Base-by-base conservation (phyloP, 2,797 vertebrate species). In the Cirrhinus molitorella region DNA sequence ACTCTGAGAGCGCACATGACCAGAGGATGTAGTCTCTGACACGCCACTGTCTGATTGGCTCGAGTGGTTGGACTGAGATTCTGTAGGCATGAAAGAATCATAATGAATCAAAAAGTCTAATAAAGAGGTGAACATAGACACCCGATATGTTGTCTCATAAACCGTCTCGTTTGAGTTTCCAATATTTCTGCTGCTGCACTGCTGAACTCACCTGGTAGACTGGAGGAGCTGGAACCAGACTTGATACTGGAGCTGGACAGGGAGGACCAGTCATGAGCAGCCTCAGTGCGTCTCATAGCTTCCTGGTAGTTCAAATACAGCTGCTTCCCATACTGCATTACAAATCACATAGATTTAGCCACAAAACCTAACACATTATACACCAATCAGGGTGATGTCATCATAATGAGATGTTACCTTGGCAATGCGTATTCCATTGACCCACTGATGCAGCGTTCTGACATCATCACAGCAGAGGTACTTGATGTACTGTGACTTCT, bases 401-500 rank as follows among this genome's bases (percentile, higher is more conserved):
- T 63, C 6, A 7, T 0, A 70, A 85, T 45, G 28, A 81, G 37
- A 25, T 16, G 49, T 87, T 94, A 98, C 98, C 96, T 99, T 99
- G 68, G 98, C 96, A 5, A 99, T 99, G 70, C 98, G 97, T 84
- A 99, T 97, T 25, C 98, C 97, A 84, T 98, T 99, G 91, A 99
- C 94, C 98, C 98, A 99, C 34, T 98, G 98, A 80, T 99, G 97
- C 25, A 99, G 95, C 45, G 96, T 98, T 91, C 98, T 95, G 88
- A 97, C 91, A 51, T 99, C 98, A 75, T 99, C 98, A 85, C 98
- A 99, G 88, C 98, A 99, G 82, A 99, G 96, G 76, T 99, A 99
- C 89, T 97, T 99, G 89, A 99, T 98, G 91, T 99, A 99, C 90
- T 99, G 98, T 16, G 98, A 99, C 90, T 99, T 99, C 93, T 99